These are phyloP conservation scores for Tangara arthus DNA, from an alignment of 2,797 vertebrate species.

Conservation along the genomic window DNA sequence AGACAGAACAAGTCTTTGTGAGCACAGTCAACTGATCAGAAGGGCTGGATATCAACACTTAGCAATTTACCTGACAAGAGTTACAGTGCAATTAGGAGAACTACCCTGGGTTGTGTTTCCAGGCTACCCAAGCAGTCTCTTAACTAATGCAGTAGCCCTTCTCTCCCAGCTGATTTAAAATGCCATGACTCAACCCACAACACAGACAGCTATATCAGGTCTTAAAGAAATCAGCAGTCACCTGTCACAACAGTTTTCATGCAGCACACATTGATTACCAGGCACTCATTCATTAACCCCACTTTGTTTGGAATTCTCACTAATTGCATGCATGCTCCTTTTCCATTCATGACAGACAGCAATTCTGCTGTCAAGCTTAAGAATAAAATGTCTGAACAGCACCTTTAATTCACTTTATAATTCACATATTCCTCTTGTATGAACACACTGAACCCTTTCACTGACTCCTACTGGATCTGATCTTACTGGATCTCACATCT, in stretches of 20 bases:
- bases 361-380: background rate
- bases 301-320: constrained; percentile 24
- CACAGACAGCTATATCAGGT: constrained; percentile 5
- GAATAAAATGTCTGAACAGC: background rate
- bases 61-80: constrained; percentile 8
- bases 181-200: background rate
- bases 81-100: background rate
- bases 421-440: background rate
- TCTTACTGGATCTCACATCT: background rate
- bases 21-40: background rate
- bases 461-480: background rate
- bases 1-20: background rate
- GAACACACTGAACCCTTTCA: background rate
- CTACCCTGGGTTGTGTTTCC: background rate
- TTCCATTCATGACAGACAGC: background rate
- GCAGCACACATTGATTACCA: background rate
- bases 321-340: constrained; percentile 1
- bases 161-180: background rate
- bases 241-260: constrained; percentile 28
- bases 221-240: constrained; percentile 8
- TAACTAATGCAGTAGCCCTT: background rate
- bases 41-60: background rate
- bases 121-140: background rate
- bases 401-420: background rate
- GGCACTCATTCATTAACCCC: constrained; percentile 11